Evolutionary conservation across 2,113 vertebrate species (phyloP).

Genomic region (Uria lomvia): DNA sequence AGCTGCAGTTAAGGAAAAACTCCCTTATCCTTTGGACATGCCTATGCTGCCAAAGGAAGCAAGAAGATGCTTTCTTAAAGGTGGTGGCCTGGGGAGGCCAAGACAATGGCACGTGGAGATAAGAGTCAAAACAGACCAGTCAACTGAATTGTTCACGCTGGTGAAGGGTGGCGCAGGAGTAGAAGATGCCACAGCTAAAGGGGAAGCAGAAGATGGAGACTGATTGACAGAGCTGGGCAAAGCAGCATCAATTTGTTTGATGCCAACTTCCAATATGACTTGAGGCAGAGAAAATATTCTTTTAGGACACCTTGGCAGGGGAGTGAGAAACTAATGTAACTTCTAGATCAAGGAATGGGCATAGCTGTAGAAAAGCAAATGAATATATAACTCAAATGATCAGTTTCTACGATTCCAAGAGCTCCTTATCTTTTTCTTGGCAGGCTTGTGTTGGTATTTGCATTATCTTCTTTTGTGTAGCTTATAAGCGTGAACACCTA

Average conservation of each 20-base stretch:
- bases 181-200: neutral
- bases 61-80: neutral
- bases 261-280: neutral
- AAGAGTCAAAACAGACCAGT: neutral
- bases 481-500: neutral
- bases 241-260: neutral
- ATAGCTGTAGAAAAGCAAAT: neutral
- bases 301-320: neutral
- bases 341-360: neutral
- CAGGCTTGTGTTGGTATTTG: neutral
- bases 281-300: neutral
- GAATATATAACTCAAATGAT: neutral
- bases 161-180: neutral
- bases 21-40: too few species aligned
- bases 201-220: neutral
- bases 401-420: neutral
- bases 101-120: neutral
- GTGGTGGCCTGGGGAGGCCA: neutral
- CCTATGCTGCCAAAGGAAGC: neutral
- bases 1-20: neutral
- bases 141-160: neutral
- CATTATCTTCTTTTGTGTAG: neutral
- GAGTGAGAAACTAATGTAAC: neutral
- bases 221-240: neutral
- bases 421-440: neutral